These are phyloP conservation scores for Gerris lacustris DNA, from an alignment of 2,888 invertebrate genomes.

Conservation along the genomic window DNA sequence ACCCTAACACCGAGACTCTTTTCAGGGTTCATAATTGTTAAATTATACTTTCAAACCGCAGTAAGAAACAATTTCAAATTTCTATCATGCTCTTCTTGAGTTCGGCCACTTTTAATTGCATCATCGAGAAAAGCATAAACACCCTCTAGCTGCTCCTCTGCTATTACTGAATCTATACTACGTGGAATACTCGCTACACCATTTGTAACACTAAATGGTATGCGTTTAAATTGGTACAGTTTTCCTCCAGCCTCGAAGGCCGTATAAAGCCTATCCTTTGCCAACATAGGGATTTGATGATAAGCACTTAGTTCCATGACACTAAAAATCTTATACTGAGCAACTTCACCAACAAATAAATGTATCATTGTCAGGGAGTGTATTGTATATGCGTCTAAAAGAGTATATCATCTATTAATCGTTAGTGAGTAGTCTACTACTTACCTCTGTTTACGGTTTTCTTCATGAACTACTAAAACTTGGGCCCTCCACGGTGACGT, in stretches of 20 bases:
- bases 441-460: background rate
- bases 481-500: constrained; percentile 16
- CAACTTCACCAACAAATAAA: constrained; percentile 6
- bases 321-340: background rate
- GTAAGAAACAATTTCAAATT: background rate
- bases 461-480: constrained; percentile 10
- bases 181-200: background rate
- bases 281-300: background rate
- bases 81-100: background rate
- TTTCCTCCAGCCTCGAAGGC: background rate
- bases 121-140: background rate
- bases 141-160: background rate
- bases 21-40: background rate
- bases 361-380: constrained; percentile 23
- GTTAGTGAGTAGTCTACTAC: constrained; percentile 10
- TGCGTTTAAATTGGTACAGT: background rate
- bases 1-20: constrained; percentile 1
- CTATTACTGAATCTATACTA: background rate
- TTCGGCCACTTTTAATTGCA: background rate
- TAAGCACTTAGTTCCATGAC: background rate
- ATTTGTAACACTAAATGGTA: background rate
- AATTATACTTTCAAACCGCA: background rate
- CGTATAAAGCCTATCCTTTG: background rate
- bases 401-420: constrained; percentile 7
- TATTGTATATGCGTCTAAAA: constrained; percentile 23